These are phyloP conservation scores for Hydrophis major DNA, from an alignment of 2,797 vertebrate species.

Conservation along the genomic window DNA sequence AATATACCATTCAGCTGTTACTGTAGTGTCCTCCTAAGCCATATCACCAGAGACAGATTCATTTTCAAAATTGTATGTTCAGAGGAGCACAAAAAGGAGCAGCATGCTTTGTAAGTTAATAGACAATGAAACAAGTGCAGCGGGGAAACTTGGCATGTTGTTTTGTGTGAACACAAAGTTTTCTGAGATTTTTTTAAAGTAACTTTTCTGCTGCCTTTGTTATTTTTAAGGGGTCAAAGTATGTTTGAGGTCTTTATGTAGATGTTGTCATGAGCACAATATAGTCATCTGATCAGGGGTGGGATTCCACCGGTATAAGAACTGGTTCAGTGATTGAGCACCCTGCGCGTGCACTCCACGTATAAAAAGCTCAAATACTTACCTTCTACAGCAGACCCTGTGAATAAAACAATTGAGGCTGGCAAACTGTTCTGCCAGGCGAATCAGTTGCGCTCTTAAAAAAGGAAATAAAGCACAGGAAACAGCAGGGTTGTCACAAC, in stretches of 20 bases:
- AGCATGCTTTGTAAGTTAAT: slow-evolving; percentile 38
- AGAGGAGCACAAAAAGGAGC: slow-evolving; percentile 6
- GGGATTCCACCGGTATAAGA: too few relatives aligned
- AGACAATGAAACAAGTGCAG: background rate
- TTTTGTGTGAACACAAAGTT: background rate
- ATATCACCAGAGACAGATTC: slow-evolving; percentile 41
- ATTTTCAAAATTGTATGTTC: slow-evolving; percentile 34
- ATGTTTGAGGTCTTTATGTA: background rate
- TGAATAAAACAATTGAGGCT: too few relatives aligned
- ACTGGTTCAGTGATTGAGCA: too few relatives aligned
- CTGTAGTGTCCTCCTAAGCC: background rate
- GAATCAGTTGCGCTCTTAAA: too few relatives aligned
- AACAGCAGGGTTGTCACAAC: too few relatives aligned
- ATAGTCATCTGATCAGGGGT: background rate
- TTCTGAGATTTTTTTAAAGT: background rate
- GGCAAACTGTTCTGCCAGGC: too few relatives aligned
- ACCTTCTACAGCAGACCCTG: too few relatives aligned
- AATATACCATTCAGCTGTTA: slow-evolving; percentile 36
- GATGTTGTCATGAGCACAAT: background rate
- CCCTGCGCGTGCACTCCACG: too few relatives aligned
- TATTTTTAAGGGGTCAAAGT: background rate
- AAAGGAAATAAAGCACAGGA: too few relatives aligned
- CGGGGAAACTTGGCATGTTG: background rate
- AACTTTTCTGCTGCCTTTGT: background rate
- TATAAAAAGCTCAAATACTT: too few relatives aligned